A percentile compares a stretch with the other conserved stretches of the same genome.
These are phyloP conservation scores for Patella ulyssiponensis DNA, from an alignment of 2,888 invertebrate genomes.

Conservation along the genomic window DNA sequence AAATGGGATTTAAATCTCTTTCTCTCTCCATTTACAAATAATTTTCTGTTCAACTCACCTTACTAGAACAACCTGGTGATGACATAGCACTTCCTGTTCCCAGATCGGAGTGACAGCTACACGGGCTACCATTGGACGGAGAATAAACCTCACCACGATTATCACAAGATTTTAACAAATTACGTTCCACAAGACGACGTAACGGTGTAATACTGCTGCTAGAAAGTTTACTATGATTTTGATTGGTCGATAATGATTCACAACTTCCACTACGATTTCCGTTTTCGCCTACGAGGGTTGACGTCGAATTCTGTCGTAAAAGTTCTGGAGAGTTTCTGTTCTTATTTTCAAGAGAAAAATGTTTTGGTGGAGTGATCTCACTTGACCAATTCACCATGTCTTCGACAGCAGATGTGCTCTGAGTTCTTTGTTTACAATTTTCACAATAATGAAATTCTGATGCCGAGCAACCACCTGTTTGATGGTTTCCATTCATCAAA, in stretches of 20 bases:
- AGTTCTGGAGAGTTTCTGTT: constrained; percentile 18
- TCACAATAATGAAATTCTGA: constrained; percentile 22
- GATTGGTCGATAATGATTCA: constrained; percentile 26
- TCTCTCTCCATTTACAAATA: neutral
- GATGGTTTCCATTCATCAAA: constrained; percentile 20
- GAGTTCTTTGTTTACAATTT: constrained; percentile 39
- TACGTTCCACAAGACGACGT: constrained; percentile 37
- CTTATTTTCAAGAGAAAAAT: too few relatives aligned
- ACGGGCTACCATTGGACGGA: constrained; percentile 25
- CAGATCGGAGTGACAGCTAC: constrained; percentile 20
- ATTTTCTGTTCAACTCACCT: constrained; percentile 21
- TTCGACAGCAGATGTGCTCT: constrained; percentile 57
- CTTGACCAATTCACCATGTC: constrained; percentile 41
- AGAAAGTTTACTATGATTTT: neutral
- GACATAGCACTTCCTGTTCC: constrained; percentile 17
- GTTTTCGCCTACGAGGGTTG: constrained; percentile 36
- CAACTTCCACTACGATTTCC: constrained; percentile 25
- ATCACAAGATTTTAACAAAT: constrained; percentile 30
- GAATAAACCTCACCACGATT: constrained; percentile 30
- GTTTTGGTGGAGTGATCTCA: neutral
- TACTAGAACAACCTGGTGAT: constrained; percentile 32
- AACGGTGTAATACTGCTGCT: constrained; percentile 34
- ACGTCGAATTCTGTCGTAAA: constrained; percentile 39
- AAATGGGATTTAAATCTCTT: neutral
- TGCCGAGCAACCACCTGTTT: neutral